Percentiles rank a stretch among this genome's conserved stretches.
These are phyloP conservation scores for Chamaetylas fuelleborni DNA, from an alignment of 2,113 vertebrate genomes.

Conservation along the genomic window DNA sequence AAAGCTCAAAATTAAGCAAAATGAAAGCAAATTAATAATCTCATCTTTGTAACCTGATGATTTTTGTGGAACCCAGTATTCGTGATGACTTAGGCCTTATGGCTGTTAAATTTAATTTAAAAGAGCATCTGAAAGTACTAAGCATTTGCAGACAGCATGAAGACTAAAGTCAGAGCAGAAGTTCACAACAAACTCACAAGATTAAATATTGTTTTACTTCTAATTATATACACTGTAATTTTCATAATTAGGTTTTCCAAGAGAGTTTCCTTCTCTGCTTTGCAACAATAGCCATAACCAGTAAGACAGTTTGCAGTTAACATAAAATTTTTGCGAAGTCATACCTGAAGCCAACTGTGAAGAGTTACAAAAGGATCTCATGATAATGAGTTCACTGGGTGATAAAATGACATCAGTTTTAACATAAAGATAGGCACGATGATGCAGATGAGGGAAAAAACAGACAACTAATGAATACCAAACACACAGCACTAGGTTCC, in stretches of 20 bases:
- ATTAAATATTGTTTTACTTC: not conserved
- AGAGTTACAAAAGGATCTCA: not conserved
- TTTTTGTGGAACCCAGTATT: not conserved
- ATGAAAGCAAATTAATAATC: not conserved
- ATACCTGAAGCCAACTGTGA: not conserved
- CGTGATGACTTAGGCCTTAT: fast-evolving
- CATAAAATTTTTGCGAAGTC: not conserved
- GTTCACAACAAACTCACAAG: not conserved
- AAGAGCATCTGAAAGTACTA: not conserved
- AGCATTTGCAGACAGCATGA: not conserved
- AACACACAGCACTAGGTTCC: not conserved
- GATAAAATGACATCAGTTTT: not conserved
- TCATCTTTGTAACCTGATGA: not conserved
- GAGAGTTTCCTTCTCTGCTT: not conserved
- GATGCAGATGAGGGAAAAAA: not conserved
- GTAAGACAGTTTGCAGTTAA: not conserved
- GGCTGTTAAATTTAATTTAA: not conserved
- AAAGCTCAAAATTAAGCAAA: not conserved
- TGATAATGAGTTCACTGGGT: not conserved
- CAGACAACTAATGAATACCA: not conserved
- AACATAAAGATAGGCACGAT: not conserved
- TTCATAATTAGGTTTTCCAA: not conserved
- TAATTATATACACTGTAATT: not conserved
- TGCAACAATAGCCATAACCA: not conserved
- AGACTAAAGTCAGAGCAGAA: not conserved